Base-by-base conservation (phyloP, 92 coral and sea anemone genomes). In the Ricordea florida region DNA sequence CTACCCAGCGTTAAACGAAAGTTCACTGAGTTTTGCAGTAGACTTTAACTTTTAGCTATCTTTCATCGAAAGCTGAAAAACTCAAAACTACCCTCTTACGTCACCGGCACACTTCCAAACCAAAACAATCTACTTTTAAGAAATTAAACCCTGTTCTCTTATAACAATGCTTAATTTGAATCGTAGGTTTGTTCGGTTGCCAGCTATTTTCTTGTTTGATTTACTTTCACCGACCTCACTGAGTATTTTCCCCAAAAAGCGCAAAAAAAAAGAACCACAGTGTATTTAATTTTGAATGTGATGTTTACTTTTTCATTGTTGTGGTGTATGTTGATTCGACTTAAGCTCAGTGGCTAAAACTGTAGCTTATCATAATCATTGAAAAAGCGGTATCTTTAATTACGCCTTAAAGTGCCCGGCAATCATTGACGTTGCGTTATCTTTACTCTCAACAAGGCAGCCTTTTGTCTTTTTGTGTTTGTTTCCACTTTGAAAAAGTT, bases 321-420 rank as follows among this genome's bases (percentile, higher is more conserved):
- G 14, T 34, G 17, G 4, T 8, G 3, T 18, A 15, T 24, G 2
- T 26, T 23, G 22, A 37, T 26, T 52, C 29, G 26, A 15, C 29
- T 10, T 29, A 14, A n/a, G n/a, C n/a, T n/a, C n/a, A n/a, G n/a
- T n/a, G n/a, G n/a, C n/a, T 49, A 69, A 69, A 38, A 47, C 44
- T 49, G 59, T 38, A 52, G 17, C 14, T 69, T 69, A 52, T 69
- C 53, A n/a, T n/a, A n/a, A n/a, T n/a, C n/a, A 69, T 45, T 50
- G 41, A 17, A 55, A 70, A 70, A 40, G 77, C 41, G 25, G 37
- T 55, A 55, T 53, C 51, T 38, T 70, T 50, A 70, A 70, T 70
- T 16, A 70, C 42, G 52, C 42, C 51, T 53, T 55, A 37, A 70
- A 38, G 77, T 53, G 53, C 65, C 24, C 17, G 28, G 76, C 51